Evolutionary conservation across 2,888 invertebrate species (phyloP).

Genomic region (Temnothorax rugatulus): DNA sequence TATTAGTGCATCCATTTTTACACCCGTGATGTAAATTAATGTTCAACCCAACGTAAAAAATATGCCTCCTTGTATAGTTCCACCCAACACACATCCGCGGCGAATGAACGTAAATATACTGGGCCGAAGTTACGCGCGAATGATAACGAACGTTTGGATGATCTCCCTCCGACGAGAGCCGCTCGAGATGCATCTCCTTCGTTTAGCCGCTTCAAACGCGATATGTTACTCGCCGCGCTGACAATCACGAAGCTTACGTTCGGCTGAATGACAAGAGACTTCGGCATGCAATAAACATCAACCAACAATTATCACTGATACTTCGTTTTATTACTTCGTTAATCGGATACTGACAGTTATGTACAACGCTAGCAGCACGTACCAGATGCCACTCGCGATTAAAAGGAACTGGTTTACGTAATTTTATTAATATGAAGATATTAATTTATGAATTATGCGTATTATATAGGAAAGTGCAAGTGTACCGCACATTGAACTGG

Average conservation of each 20-base stretch:
- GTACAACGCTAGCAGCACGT: constrained; percentile 18
- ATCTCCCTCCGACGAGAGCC: constrained; percentile 14
- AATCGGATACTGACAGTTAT: constrained; percentile 27
- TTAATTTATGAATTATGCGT: neutral
- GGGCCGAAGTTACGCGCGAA: constrained; percentile 29
- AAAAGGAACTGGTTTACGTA: neutral
- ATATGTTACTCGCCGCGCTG: constrained; percentile 55
- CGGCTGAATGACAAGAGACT: constrained; percentile 64
- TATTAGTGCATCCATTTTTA: constrained; percentile 79
- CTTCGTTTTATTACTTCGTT: constrained; percentile 37
- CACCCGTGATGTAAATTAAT: constrained; percentile 77
- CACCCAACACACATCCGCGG: constrained; percentile 74
- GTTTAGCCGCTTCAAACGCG: constrained; percentile 10
- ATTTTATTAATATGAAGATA: constrained; percentile 1
- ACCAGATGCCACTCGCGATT: neutral
- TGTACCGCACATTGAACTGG: neutral
- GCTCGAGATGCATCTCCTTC: neutral
- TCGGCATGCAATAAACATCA: constrained; percentile 67
- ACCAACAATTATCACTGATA: constrained; percentile 42
- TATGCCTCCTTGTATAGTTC: constrained; percentile 79
- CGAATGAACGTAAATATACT: constrained; percentile 50
- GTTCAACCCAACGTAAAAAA: constrained; percentile 79
- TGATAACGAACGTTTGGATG: constrained; percentile 16
- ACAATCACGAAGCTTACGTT: constrained; percentile 67
- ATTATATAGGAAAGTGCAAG: neutral